Conservation (phyloP, 2,113 vertebrate genomes). For the Lota lota region DNA sequence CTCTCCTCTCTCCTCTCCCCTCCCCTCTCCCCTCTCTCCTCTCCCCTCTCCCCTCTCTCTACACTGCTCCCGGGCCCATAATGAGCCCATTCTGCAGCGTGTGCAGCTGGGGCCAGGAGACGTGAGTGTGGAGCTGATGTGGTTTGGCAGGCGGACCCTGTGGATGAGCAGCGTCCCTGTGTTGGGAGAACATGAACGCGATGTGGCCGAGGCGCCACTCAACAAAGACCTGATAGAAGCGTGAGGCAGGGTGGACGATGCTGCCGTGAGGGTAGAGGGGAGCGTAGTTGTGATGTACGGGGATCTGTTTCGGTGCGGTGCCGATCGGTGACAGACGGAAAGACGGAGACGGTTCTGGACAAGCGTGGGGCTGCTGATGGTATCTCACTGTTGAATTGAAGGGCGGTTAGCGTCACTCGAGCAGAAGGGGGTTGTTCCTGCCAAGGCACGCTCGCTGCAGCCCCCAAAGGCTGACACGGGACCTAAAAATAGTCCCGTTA, state of each 20-base stretch:
- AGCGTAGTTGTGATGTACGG: too few species aligned
- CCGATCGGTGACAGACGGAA: too few species aligned
- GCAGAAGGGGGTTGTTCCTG: too few species aligned
- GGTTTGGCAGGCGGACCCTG: constrained; percentile 53
- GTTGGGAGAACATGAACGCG: constrained; percentile 50
- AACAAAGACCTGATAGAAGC: constrained; percentile 59
- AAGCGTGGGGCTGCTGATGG: too few species aligned
- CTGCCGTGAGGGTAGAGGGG: constrained; percentile 16
- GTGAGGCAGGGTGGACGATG: constrained; percentile 10
- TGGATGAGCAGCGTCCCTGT: constrained; percentile 50
- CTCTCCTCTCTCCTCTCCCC: not conserved
- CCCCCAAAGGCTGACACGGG: too few species aligned
- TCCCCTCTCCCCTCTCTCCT: not conserved
- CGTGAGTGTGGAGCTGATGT: constrained; percentile 55
- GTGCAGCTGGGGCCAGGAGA: constrained; percentile 64
- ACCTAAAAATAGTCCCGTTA: too few species aligned
- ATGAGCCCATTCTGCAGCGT: constrained; percentile 63
- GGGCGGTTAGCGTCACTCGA: too few species aligned
- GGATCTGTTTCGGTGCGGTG: too few species aligned
- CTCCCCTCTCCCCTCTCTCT: constrained; percentile 19
- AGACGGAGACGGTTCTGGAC: too few species aligned
- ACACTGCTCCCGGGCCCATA: constrained; percentile 47
- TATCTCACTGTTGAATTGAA: too few species aligned
- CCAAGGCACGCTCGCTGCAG: too few species aligned
- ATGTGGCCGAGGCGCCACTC: constrained; percentile 30